Percentiles rank a stretch among this genome's conserved stretches.
Evolutionary conservation across 2,113 vertebrate species (phyloP).

Genomic region (Dipodomys spectabilis): DNA sequence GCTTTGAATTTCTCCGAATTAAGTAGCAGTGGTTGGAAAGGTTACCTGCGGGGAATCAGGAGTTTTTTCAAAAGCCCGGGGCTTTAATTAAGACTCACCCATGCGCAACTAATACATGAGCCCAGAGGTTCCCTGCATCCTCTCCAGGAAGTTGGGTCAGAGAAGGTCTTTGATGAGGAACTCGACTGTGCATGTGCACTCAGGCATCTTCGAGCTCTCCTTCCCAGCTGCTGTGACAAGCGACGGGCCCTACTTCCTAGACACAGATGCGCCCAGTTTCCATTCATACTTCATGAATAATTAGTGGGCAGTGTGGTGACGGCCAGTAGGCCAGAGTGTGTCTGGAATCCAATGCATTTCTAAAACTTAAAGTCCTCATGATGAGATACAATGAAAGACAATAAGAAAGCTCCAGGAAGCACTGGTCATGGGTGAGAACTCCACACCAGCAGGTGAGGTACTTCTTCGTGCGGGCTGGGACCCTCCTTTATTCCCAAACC

Average conservation of each 20-base stretch:
- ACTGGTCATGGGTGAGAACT: too few species aligned
- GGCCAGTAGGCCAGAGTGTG: too few species aligned
- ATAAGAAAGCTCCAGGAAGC: too few species aligned
- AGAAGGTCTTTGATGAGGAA: conserved; percentile 61
- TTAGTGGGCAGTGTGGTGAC: too few species aligned
- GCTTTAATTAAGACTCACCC: conserved; percentile 77
- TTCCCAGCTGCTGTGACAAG: not conserved
- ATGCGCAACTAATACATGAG: conserved; percentile 41
- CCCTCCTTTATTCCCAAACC: too few species aligned
- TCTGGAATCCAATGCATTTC: too few species aligned
- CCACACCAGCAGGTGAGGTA: too few species aligned
- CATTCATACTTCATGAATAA: not conserved
- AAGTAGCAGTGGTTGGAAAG: conserved; percentile 59
- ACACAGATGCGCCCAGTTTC: accelerated
- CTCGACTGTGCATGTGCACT: not conserved
- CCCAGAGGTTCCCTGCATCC: conserved; percentile 4
- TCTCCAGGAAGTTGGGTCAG: conserved; percentile 29
- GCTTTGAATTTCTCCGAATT: conserved; percentile 62
- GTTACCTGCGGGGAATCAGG: conserved; percentile 57
- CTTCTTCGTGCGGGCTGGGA: not conserved
- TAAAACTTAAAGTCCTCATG: too few species aligned
- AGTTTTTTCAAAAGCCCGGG: conserved; percentile 53
- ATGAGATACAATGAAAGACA: too few species aligned
- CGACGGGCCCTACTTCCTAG: not conserved
- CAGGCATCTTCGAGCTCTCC: not conserved